Percentiles rank a stretch among this genome's conserved stretches.
Conservation (phyloP, 1,140 invertebrate species). For the Drosophila subobscura region DNA sequence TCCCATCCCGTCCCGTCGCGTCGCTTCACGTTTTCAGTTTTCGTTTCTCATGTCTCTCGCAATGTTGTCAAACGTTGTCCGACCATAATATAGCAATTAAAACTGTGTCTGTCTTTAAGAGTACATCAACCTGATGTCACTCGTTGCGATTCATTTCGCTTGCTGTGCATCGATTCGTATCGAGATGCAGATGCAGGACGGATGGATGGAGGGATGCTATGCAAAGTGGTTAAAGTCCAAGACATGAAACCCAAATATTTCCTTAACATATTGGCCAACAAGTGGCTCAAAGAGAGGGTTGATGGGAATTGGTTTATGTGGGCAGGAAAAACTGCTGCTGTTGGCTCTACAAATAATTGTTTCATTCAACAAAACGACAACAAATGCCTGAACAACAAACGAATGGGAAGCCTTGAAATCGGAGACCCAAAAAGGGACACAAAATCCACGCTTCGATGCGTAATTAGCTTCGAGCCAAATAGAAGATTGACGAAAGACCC, state of each 20-base stretch:
- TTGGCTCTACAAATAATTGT: too few species aligned
- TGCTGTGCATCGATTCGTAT: slow-evolving; percentile 3
- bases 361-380: slow-evolving; percentile 33
- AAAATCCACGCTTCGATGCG: slow-evolving; percentile 57
- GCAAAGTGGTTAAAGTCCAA: slow-evolving; percentile 37
- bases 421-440: not conserved
- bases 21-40: slow-evolving; percentile 4
- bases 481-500: slow-evolving; percentile 59
- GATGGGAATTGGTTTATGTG: slow-evolving; percentile 27
- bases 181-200: slow-evolving; percentile 7
- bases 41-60: slow-evolving; percentile 45
- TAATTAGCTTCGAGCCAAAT: slow-evolving; percentile 56
- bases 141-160: slow-evolving; percentile 11
- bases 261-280: slow-evolving; percentile 47
- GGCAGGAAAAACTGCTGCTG: not conserved
- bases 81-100: slow-evolving; percentile 79
- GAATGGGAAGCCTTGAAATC: slow-evolving; percentile 17
- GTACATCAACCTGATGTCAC: slow-evolving; percentile 68
- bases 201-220: slow-evolving; percentile 16
- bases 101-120: slow-evolving; percentile 56
- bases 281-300: slow-evolving; percentile 17
- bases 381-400: slow-evolving; percentile 14
- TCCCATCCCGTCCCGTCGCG: too few species aligned
- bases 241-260: slow-evolving; percentile 38
- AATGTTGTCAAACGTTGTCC: slow-evolving; percentile 74